A percentile compares a stretch with the other conserved stretches of the same genome.
Conservation (phyloP, 2,888 invertebrate genomes). For the Dioctria rufipes region DNA sequence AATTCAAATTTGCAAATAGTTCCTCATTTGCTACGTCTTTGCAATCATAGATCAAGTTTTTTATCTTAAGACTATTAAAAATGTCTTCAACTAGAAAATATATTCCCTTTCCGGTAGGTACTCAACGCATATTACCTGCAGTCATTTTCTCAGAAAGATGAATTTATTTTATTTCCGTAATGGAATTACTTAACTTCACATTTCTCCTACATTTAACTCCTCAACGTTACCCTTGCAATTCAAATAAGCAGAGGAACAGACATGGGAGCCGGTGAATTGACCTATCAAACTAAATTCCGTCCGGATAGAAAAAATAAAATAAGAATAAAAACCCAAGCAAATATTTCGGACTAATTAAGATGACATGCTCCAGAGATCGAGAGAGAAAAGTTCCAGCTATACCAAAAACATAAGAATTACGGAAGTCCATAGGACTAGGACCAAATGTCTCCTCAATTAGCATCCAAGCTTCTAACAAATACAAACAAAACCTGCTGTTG, state of each 20-base stretch:
- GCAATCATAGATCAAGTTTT: too few species aligned
- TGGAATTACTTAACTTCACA: slow-evolving; percentile 3
- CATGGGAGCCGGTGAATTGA: too few species aligned
- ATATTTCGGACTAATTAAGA: slow-evolving; percentile 49
- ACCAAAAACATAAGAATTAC: slow-evolving; percentile 12
- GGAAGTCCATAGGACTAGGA: not conserved
- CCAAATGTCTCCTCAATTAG: slow-evolving; percentile 37
- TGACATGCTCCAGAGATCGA: slow-evolving; percentile 35
- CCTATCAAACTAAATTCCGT: not conserved
- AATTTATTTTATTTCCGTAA: slow-evolving; percentile 7
- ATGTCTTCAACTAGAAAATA: not conserved
- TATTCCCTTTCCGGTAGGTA: not conserved
- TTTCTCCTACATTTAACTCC: not conserved
- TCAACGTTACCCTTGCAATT: slow-evolving; percentile 15
- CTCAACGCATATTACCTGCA: not conserved
- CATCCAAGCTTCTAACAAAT: slow-evolving; percentile 33
- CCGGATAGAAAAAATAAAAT: not conserved
- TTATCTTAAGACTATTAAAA: not conserved
- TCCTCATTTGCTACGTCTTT: not conserved
- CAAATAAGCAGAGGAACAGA: not conserved
- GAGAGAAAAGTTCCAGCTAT: not conserved
- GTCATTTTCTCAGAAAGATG: not conserved
- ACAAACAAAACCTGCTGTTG: not conserved
- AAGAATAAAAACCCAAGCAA: slow-evolving; percentile 33
- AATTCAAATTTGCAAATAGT: not conserved